A percentile compares a stretch with the other conserved stretches of the same genome.
Conservation (phyloP, 1,140 invertebrate species). For the Zaprionus africanus region DNA sequence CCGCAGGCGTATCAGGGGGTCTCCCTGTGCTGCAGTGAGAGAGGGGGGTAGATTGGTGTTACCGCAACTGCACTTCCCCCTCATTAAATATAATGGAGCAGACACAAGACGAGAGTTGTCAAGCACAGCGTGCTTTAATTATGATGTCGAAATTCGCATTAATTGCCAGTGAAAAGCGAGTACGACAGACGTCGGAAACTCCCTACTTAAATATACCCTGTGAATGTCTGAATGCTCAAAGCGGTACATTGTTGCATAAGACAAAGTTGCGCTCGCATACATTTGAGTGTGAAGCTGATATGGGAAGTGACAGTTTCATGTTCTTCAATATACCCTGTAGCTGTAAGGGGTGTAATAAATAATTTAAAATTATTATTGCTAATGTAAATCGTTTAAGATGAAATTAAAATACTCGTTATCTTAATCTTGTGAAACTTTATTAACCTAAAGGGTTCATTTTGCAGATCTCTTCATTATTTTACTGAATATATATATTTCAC, state of each 20-base stretch:
- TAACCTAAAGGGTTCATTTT: too few species aligned
- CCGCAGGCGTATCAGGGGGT: background rate
- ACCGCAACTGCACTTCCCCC: slow-evolving; percentile 44
- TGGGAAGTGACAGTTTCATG: too few species aligned
- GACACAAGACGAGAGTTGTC: slow-evolving; percentile 72
- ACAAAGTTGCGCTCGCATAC: too few species aligned
- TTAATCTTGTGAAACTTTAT: too few species aligned
- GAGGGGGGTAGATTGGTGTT: slow-evolving; percentile 2
- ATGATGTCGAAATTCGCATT: slow-evolving; percentile 82
- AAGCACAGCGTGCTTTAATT: slow-evolving; percentile 68
- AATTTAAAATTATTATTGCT: too few species aligned
- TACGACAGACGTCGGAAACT: slow-evolving; percentile 27
- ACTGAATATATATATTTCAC: too few species aligned
- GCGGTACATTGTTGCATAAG: background rate
- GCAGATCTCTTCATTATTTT: too few species aligned
- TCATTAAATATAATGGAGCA: slow-evolving; percentile 77
- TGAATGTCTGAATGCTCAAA: background rate
- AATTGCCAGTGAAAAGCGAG: slow-evolving; percentile 72
- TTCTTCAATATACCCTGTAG: too few species aligned
- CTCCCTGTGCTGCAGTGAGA: background rate
- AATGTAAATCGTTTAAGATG: too few species aligned
- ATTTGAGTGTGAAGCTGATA: too few species aligned
- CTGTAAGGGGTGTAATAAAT: too few species aligned
- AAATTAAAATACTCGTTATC: too few species aligned
- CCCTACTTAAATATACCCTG: slow-evolving; percentile 9